Percentiles rank a stretch among this genome's conserved stretches.
phyloP scores from a whole-genome alignment of 1,140 invertebrate species.

The Microplitis mediator region DNA sequence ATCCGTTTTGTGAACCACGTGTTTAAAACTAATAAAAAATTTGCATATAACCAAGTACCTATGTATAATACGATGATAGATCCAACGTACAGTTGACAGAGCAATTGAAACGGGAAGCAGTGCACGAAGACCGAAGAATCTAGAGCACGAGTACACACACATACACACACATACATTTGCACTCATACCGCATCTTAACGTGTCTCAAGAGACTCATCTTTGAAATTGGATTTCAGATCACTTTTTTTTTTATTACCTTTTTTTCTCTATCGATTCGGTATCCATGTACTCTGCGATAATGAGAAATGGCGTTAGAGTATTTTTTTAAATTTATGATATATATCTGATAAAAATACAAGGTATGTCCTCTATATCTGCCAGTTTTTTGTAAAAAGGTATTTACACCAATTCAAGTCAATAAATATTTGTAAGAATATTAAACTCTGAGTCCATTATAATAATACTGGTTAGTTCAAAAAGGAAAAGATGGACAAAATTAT shows the following conservation, averaged over 20 bases:
- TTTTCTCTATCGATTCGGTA: not conserved
- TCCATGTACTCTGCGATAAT: not conserved
- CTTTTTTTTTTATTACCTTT: not conserved
- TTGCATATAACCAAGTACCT: not conserved
- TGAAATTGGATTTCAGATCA: conserved; percentile 32
- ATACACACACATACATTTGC: not conserved
- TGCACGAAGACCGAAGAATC: not conserved
- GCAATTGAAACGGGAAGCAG: not conserved
- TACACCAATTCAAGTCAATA: too few relatives aligned
- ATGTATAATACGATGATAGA: conserved; percentile 4
- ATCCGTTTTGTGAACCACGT: not conserved
- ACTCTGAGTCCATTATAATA: too few relatives aligned
- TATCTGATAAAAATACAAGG: not conserved
- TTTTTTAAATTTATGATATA: conserved; percentile 1
- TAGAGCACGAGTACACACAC: not conserved
- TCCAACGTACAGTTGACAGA: not conserved
- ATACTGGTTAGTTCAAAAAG: too few relatives aligned
- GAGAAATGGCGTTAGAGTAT: not conserved
- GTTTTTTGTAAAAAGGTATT: too few relatives aligned
- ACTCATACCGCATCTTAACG: conserved; percentile 22
- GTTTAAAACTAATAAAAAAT: not conserved
- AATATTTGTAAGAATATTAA: too few relatives aligned
- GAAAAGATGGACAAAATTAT: too few relatives aligned
- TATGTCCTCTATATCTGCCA: not conserved
- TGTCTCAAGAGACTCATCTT: conserved; percentile 30